Evolutionary conservation across 2,888 invertebrate genomes (phyloP), one percentile per base, ranked within the genome.

Genomic region (Ectemnius cavifrons): DNA sequence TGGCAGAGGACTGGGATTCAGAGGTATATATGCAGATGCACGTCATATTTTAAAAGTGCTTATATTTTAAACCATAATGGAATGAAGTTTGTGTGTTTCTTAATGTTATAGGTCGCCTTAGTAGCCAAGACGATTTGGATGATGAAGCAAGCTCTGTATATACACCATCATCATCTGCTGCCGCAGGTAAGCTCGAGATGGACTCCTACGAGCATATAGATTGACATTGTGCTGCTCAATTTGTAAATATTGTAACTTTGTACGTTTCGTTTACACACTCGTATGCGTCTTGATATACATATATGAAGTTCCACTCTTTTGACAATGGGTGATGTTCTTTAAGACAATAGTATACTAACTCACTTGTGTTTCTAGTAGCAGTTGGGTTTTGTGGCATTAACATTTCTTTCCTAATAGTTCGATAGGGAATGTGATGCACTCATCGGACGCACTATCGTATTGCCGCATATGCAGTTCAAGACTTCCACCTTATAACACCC

Each of bases 91-190:
- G 37, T 37, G 37, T 37, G 37, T 6, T 6, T 37, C 8, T 85
- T 71, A 18, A 62, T 73, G 46, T 69, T 87, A 59, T 91, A 96
- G 96, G 94, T 85, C 95, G 96, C 77, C 94, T 96, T 92, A 95
- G 95, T 92, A 97, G 97, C 85, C 96, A 96, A 87, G 97, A 97
- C 90, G 97, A 97, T 91, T 93, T 97, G 86, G 97, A 96, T 87
- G 94, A 94, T 83, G 96, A 96, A 84, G 94, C 94, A 85, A 93
- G 94, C 73, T 95, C 95, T 8, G 90, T 95, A 71, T 95, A 95
- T 91, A 93, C 95, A 75, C 93, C 94, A 68, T 92, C 92, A 73
- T 84, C 89, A 70, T 90, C 91, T 73, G 91, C 88, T 82, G 87
- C 89, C 84, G 91, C 93, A 93, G 94, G 94, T 94, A 95, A 95